A percentile compares a stretch with the other conserved stretches of the same genome.
These are phyloP conservation scores for Babyrousa celebensis DNA, from an alignment of 2,797 vertebrate species.

Conservation along the genomic window DNA sequence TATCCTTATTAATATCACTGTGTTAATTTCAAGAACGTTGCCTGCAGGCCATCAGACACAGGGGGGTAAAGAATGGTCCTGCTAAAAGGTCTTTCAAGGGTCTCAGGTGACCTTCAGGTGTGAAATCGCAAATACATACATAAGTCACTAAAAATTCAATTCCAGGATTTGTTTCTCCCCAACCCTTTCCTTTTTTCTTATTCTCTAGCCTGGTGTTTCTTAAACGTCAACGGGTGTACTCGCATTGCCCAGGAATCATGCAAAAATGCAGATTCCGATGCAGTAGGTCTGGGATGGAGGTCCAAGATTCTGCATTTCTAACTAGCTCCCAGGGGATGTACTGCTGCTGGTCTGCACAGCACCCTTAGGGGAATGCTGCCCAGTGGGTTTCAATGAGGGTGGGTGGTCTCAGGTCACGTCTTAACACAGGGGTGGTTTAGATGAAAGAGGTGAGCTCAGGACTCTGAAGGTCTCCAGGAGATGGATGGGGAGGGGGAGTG, in stretches of 20 bases:
- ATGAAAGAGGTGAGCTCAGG: neutral
- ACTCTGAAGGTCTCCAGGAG: neutral
- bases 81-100: neutral
- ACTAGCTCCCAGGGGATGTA: neutral
- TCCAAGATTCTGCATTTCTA: neutral
- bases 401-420: neutral
- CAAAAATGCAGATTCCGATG: neutral
- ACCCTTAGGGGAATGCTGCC: neutral
- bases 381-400: neutral
- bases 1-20: neutral
- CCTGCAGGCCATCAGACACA: neutral
- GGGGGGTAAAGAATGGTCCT: neutral
- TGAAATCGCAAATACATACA: neutral
- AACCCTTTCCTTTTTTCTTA: neutral
- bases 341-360: neutral
- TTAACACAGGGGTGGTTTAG: neutral
- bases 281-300: neutral
- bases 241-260: neutral
- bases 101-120: neutral
- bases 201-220: neutral
- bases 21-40: neutral
- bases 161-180: no score
- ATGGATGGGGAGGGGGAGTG: neutral
- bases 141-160: neutral
- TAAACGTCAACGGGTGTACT: neutral